These are phyloP conservation scores for Brachypodius melanocephalos DNA, from an alignment of 2,113 vertebrate genomes.

Conservation along the genomic window DNA sequence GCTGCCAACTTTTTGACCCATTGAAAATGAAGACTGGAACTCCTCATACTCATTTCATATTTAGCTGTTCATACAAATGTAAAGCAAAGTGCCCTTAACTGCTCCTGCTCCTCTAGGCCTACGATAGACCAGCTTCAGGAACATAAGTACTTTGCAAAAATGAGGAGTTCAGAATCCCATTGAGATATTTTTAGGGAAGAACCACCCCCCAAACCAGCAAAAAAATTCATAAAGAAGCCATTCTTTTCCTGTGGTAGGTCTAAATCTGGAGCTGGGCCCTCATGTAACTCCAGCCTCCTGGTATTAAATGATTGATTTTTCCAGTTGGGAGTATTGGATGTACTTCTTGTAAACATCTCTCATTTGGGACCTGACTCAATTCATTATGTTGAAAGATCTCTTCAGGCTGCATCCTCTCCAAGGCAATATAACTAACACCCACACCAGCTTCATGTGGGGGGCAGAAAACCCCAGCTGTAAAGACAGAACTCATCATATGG, in stretches of 20 bases:
- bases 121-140: background rate
- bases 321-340: background rate
- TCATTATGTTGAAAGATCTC: background rate
- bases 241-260: background rate
- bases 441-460: background rate
- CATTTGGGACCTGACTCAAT: background rate
- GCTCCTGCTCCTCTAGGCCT: background rate
- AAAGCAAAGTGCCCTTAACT: background rate
- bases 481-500: background rate
- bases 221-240: background rate
- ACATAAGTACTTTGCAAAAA: background rate
- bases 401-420: background rate
- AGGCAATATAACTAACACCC: background rate
- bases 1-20: background rate
- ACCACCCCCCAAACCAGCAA: background rate
- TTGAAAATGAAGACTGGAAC: background rate
- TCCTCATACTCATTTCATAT: background rate
- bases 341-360: background rate
- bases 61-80: background rate
- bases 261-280: background rate
- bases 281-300: background rate
- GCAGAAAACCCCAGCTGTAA: background rate
- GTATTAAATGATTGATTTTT: background rate
- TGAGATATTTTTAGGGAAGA: background rate
- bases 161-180: background rate